Percentiles rank a stretch among this genome's conserved stretches.
phyloP scores from a whole-genome alignment of 2,888 invertebrate species.

The Drosophila putrida region DNA sequence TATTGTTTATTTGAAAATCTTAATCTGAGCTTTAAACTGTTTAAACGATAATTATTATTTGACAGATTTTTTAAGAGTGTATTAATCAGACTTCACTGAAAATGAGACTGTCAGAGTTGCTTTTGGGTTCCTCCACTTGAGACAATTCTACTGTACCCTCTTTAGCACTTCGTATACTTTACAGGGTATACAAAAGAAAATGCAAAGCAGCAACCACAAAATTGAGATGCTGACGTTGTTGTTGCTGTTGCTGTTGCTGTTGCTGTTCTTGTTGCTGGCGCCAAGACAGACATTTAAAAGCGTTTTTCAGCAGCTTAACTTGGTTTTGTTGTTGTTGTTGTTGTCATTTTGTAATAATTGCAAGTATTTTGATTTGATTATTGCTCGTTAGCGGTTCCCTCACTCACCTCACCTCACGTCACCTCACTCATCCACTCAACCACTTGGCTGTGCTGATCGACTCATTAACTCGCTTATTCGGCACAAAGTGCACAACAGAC shows the following conservation, averaged over 20 bases:
- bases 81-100: too few species aligned
- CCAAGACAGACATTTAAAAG: conserved; percentile 43
- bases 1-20: too few species aligned
- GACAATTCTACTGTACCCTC: not conserved
- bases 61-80: too few species aligned
- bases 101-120: not conserved
- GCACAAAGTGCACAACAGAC: conserved; percentile 64
- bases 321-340: conserved; percentile 39
- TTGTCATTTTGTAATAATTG: conserved; percentile 63
- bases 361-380: conserved; percentile 79
- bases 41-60: too few species aligned
- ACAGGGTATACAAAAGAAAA: conserved; percentile 24
- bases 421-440: conserved; percentile 30
- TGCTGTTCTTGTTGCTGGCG: conserved; percentile 4
- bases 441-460: conserved; percentile 54
- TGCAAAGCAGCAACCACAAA: conserved; percentile 17
- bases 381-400: conserved; percentile 71
- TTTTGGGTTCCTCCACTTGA: not conserved
- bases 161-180: not conserved
- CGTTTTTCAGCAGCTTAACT: conserved; percentile 40
- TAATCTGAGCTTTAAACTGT: too few species aligned
- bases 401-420: not conserved
- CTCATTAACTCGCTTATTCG: conserved; percentile 77
- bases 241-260: not conserved
- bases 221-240: not conserved